Evolutionary conservation across 1,140 invertebrate species (phyloP), one percentile per base, ranked within the genome.

Genomic region (Cydia splendana): DNA sequence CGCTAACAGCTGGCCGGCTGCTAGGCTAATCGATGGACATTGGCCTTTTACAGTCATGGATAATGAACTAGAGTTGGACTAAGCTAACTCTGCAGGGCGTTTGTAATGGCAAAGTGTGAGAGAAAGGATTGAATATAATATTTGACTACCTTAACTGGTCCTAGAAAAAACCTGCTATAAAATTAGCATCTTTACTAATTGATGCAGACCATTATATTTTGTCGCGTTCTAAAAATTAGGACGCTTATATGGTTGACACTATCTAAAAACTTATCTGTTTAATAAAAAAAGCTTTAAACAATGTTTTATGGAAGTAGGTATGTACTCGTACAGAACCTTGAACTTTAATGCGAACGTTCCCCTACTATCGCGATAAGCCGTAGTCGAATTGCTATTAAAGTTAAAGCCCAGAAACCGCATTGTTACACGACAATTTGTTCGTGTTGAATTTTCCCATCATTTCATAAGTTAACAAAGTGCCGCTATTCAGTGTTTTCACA

Each of bases 401-500:
- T 24, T 62, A 62, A n/a, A n/a, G 9, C 20, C 20, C 10, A 62
- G 57, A 62, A 62, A 24, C 57, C 20, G 18, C 57, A 62, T 62
- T 62, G 57, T 62, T 62, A 24, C n/a, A 62, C 18, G 57, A 12
- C 10, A 62, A 62, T 62, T 62, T 62, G 57, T 62, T 24, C 10
- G 2, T 62, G 57, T 12, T 62, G 18, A 24, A 62, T 24, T 62
- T 62, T 62, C 57, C 57, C 57, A 62, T 62, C 53, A 62, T 24
- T 24, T 24, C 57, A 18, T 24, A 62, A 53, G 51, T 62, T 62
- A 62, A 62, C 57, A 62, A 62, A 62, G 57, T 62, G 57, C 57
- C 57, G 57, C 18, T 3, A 18, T 53, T 53, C 57, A 62, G 18
- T 24, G 20, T 62, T 62, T 62, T 62, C 57, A 62, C 57, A 62